Evolutionary conservation across 2,888 invertebrate species (phyloP).

Genomic region (Polymixis lichenea): DNA sequence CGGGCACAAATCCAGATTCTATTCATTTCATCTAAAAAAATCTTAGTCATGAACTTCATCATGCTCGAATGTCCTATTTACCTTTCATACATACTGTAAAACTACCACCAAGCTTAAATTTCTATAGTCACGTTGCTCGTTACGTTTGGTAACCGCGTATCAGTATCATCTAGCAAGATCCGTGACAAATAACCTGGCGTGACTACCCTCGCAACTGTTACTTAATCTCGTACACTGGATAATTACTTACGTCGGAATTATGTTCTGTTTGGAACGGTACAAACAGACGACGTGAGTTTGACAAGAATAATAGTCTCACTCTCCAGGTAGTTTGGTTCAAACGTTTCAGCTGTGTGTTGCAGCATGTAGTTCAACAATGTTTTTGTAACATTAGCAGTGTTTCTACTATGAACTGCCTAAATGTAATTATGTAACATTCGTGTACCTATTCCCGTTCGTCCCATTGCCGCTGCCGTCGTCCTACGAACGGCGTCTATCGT

Average conservation of each 20-base stretch:
- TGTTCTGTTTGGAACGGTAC: neutral
- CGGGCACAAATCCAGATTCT: too few species aligned
- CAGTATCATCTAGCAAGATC: slow-evolving; percentile 36
- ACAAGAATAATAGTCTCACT: too few species aligned
- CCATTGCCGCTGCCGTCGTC: too few species aligned
- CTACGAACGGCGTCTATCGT: too few species aligned
- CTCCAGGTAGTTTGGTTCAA: neutral
- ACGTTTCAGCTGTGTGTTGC: neutral
- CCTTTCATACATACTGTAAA: too few species aligned
- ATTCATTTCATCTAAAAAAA: neutral
- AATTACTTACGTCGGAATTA: slow-evolving; percentile 33
- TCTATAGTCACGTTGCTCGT: neutral
- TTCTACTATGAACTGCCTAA: neutral
- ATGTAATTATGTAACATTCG: neutral
- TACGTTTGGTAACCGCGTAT: slow-evolving; percentile 26
- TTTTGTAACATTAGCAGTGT: neutral
- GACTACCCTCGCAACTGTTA: slow-evolving; percentile 44
- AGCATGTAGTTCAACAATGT: neutral
- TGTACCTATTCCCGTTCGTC: too few species aligned
- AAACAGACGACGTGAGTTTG: neutral
- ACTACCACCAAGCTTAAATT: neutral
- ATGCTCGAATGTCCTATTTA: neutral
- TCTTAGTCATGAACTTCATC: neutral
- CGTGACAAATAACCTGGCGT: slow-evolving; percentile 44
- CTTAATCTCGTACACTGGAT: slow-evolving; percentile 33